These are phyloP conservation scores for Eustalomyia histrio DNA, from an alignment of 2,888 invertebrate genomes.

Conservation along the genomic window DNA sequence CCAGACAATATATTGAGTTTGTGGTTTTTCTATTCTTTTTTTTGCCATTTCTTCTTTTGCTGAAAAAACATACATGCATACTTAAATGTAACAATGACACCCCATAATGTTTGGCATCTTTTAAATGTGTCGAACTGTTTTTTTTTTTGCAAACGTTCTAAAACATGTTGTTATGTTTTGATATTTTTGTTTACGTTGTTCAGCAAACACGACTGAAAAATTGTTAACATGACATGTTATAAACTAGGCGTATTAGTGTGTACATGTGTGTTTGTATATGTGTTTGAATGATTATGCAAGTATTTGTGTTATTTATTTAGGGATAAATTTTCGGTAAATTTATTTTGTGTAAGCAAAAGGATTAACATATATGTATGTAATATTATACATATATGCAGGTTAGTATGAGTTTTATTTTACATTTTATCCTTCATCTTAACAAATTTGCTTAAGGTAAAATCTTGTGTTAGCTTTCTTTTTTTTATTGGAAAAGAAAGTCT, in stretches of 20 bases:
- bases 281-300: neutral
- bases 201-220: slow-evolving; percentile 47
- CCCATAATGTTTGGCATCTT: slow-evolving; percentile 27
- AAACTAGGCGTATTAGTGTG: slow-evolving; percentile 30
- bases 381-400: slow-evolving; percentile 3
- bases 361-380: slow-evolving; percentile 7
- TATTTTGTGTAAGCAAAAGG: slow-evolving; percentile 14
- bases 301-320: slow-evolving; percentile 41
- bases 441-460: too few species aligned
- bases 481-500: too few species aligned
- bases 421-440: neutral
- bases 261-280: neutral
- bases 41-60: too few species aligned
- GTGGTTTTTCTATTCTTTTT: too few species aligned
- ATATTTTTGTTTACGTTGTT: slow-evolving; percentile 17
- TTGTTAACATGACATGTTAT: slow-evolving; percentile 51
- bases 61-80: too few species aligned
- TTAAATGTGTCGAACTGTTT: slow-evolving; percentile 31
- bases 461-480: too few species aligned
- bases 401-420: neutral
- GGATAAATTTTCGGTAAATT: slow-evolving; percentile 26
- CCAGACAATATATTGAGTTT: neutral
- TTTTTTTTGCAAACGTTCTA: slow-evolving; percentile 9
- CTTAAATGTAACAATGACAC: neutral
- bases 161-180: slow-evolving; percentile 21